Base-by-base conservation (phyloP, 2,888 invertebrate species). In the Euphydryas editha region DNA sequence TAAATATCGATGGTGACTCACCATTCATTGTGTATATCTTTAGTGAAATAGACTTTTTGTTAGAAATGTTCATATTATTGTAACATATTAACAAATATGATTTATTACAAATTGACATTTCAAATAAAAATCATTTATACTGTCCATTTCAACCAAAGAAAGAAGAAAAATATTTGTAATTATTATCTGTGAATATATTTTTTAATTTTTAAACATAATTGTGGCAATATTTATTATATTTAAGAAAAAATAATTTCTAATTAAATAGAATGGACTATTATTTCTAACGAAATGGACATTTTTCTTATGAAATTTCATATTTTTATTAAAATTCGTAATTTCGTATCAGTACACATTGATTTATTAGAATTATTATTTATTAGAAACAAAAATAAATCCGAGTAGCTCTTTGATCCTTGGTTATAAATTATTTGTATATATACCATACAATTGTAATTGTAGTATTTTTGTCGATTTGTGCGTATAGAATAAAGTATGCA, bases 291-390 rank as follows among this genome's bases (percentile, higher is more conserved):
- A 47, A 47, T 47, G 47, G 47, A 47, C 20, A 24, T 17, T 20
- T 39, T 39, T 51, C 42, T 57, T 1, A 57, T 51, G 47, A 58
- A 59, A 36, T 7, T n/a, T n/a, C 20, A 18, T 7, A 54, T 57
- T n/a, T 21, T 15, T 44, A 20, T 30, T 57, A 62, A 66, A 66
- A 66, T 66, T 66, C 61, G 61, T 62, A 46, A 61, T 61, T 66
- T 44, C 57, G 58, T 59, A 61, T 66, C 65, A 61, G 65, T 66
- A 49, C 65, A 58, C 51, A 57, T 58, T 58, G 1, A 61, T 24
- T 21, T 30, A 46, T 30, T 37, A 62, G n/a, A n/a, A 8, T 51
- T n/a, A 24, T 8, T 11, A 21, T n/a, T 8, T 20, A 30, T 2
- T 15, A 51, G 15, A 51, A 51, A 51, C 21, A 17, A 13, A 56